Base-by-base conservation (phyloP, 2,888 invertebrate genomes). In the Nomada flava region DNA sequence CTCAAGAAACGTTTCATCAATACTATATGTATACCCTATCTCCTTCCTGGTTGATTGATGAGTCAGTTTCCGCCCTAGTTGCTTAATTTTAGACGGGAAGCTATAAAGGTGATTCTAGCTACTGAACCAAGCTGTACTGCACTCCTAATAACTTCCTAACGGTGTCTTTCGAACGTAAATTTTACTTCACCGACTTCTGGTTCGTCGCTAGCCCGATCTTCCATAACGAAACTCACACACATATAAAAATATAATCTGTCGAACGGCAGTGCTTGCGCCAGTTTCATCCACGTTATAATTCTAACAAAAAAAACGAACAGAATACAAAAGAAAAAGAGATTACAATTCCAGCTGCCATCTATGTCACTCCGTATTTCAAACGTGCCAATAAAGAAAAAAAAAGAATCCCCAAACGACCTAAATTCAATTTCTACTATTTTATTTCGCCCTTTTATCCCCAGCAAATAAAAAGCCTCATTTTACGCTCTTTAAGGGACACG, bases 401-500 rank as follows among this genome's bases (percentile, higher is more conserved):
- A 3, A 2, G 2, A 26, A 26, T 26, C 18, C 7, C 50, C 15
- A 15, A 50, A 13, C 10, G 36, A 10, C 47, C 47, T 15, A 47
- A 26, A 59, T 18, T 29, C 59, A 29, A 59, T 59, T 59, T 18
- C 59, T 7, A 29, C 59, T 47, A 63, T 63, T 42, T 23, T 15
- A 20, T 5, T 3, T 29, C 7, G n/a, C n/a, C n/a, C 53, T 18
- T 29, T 18, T 10, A 23, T n/a, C 18, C 18, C 18, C 18, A 9
- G 10, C 29, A 11, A 18, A 59, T 18, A 7, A 18, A 59, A 59
- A 18, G 10, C 9, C 47, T 15, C 15, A 11, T 47, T 15, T 47
- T 47, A 13, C 47, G 47, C 47, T 15, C 47, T 47, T 47, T 36
- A 42, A 59, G 68, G 18, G 20, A 79, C 76, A 76, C 69, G 69